Evolutionary conservation across 1,140 invertebrate genomes (phyloP).

Genomic region (Megalopta genalis): DNA sequence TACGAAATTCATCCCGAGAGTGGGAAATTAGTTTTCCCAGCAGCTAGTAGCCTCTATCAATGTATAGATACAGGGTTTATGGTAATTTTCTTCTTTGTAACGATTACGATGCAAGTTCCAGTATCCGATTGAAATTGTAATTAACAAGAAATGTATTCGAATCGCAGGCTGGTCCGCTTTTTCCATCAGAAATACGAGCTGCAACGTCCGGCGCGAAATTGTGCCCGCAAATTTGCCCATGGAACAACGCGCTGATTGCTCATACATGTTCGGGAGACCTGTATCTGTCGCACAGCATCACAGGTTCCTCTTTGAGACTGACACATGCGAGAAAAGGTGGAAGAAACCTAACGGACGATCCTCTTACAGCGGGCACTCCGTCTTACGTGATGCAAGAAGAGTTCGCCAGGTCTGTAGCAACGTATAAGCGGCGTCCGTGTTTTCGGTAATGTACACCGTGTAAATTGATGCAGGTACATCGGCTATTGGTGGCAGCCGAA

Average conservation of each 20-base stretch:
- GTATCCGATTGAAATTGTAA: neutral
- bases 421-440: neutral
- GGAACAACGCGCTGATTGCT: constrained; percentile 91
- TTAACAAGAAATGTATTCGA: neutral
- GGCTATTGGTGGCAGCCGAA: constrained; percentile 99
- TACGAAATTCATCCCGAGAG: constrained; percentile 92
- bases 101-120: neutral
- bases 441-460: neutral
- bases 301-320: constrained; percentile 86
- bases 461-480: constrained; percentile 84
- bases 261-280: constrained; percentile 95
- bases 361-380: constrained; percentile 93
- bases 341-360: constrained; percentile 88
- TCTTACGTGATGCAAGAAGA: constrained; percentile 99
- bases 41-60: constrained; percentile 90
- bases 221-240: constrained; percentile 95
- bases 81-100: constrained; percentile 78
- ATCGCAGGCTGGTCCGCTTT: constrained; percentile 84
- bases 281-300: constrained; percentile 90
- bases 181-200: constrained; percentile 86
- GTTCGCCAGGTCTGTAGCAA: constrained; percentile 84
- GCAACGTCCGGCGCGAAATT: constrained; percentile 86
- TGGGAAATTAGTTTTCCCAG: constrained; percentile 94
- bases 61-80: constrained; percentile 87
- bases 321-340: constrained; percentile 91